Evolutionary conservation across 2,888 invertebrate genomes (phyloP).

Genomic region (Drosophila lutescens): DNA sequence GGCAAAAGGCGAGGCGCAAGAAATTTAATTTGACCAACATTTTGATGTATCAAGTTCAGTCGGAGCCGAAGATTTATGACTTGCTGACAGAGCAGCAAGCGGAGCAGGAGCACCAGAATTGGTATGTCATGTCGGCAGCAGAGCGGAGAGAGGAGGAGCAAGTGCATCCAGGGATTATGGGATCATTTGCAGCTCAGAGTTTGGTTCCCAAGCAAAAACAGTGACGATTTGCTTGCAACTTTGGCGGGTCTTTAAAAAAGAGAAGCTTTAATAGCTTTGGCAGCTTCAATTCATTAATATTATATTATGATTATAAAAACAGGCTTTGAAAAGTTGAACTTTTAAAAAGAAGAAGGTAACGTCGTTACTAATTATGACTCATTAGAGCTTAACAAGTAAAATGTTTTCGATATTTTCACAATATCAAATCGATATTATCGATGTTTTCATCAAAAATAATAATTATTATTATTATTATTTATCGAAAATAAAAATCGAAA

Average conservation of each 20-base stretch:
- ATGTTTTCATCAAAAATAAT: too few relatives aligned
- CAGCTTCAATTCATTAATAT: too few relatives aligned
- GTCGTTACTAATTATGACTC: too few relatives aligned
- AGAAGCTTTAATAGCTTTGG: too few relatives aligned
- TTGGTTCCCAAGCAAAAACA: background rate
- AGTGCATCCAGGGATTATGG: slow-evolving; percentile 19
- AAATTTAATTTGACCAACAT: slow-evolving; percentile 70
- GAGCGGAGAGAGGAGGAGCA: background rate
- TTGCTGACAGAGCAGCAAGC: slow-evolving; percentile 39
- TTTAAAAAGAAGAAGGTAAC: too few relatives aligned
- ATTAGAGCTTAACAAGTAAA: too few relatives aligned
- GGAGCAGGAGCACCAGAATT: slow-evolving; percentile 17
- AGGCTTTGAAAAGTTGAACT: background rate
- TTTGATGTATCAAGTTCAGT: slow-evolving; percentile 53
- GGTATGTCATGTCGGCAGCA: slow-evolving; percentile 9
- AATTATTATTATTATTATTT: too few relatives aligned
- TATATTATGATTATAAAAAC: background rate
- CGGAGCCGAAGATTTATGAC: slow-evolving; percentile 49
- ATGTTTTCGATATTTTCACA: too few relatives aligned
- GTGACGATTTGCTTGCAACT: slow-evolving; percentile 1
- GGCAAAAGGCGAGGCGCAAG: slow-evolving; percentile 22
- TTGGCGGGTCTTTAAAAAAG: background rate
- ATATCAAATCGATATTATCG: too few relatives aligned
- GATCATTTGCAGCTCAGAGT: slow-evolving; percentile 26
- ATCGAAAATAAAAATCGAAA: too few relatives aligned